Base-by-base conservation (phyloP, 2,888 invertebrate genomes). In the Thyatira batis region DNA sequence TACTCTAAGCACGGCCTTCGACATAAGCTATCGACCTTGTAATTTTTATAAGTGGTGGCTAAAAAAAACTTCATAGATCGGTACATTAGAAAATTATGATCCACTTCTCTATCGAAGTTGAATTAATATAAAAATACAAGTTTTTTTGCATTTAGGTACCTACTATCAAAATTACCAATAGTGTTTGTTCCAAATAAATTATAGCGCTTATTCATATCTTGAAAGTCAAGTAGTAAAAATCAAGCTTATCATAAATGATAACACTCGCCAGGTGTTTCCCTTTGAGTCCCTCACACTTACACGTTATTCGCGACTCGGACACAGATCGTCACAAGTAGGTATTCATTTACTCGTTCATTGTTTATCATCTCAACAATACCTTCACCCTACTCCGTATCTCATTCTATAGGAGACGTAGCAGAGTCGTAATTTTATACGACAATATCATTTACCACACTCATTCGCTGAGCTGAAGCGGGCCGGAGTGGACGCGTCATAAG, bases 401-500 rank as follows among this genome's bases (percentile, higher is more conserved):
- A 20, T 65, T 60, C 63, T 66, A 58, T 61, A 67, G 62, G 54
- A 53, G 51, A 55, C 65, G 60, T 51, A 62, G 55, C 53, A 61
- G 59, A 67, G 57, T 67, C 63, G 69, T 72, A 67, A 72, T 67
- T 63, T 75, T 70, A 64, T 69, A 70, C 67, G 60, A 58, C 54
- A 51, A 61, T 71, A 64, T 70, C 62, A 67, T 60, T 64, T 55
- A 66, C 39, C n/a, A n/a, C 71, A 64, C 62, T 76, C 87, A 89
- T 79, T 89, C 78, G 80, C 71, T 74, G 70, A 71, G 65, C 65
- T 64, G 69, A 60, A 74, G 68, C 63, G 65, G 78, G 51, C 61
- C 60, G 44, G 76, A 53, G 67, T 76, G 76, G 78, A 78, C 85
- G 87, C 73, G 74, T 76, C 52, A 56, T 17, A 8, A 8, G 58